phyloP scores from a whole-genome alignment of 2,888 invertebrate genomes.

The Nemoura dubitans region DNA sequence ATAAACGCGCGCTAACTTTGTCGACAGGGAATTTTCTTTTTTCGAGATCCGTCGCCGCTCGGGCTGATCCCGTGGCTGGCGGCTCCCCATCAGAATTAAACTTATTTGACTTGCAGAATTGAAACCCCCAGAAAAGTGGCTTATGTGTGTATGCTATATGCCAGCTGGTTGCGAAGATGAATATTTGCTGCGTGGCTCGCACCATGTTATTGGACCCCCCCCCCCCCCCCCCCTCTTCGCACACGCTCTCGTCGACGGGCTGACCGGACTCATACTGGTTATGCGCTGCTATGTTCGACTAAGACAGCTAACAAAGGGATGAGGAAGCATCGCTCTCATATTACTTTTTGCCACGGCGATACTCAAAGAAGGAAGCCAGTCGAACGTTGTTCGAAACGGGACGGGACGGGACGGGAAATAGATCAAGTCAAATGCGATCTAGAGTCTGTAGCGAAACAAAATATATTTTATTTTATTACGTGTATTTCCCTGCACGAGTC shows the following conservation, averaged over 20 bases:
- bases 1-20: constrained; percentile 19
- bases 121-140: constrained; percentile 29
- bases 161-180: not conserved
- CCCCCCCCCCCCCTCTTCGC: no score
- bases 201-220: no score
- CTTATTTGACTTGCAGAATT: constrained; percentile 44
- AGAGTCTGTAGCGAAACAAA: no score
- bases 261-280: no score
- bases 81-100: constrained; percentile 43
- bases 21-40: constrained; percentile 9
- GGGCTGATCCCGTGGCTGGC: constrained; percentile 24
- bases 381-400: no score
- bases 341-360: no score
- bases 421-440: not conserved
- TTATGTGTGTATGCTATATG: not conserved
- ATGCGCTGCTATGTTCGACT: no score
- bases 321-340: no score
- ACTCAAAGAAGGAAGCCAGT: not conserved
- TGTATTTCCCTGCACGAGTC: no score
- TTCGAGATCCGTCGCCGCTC: not conserved
- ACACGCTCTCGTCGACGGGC: no score
- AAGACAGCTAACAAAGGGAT: no score
- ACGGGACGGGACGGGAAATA: not conserved
- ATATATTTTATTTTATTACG: no score
- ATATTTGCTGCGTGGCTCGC: not conserved